These are phyloP conservation scores for Drosophila athabasca DNA, from an alignment of 1,140 invertebrate species.

Conservation along the genomic window DNA sequence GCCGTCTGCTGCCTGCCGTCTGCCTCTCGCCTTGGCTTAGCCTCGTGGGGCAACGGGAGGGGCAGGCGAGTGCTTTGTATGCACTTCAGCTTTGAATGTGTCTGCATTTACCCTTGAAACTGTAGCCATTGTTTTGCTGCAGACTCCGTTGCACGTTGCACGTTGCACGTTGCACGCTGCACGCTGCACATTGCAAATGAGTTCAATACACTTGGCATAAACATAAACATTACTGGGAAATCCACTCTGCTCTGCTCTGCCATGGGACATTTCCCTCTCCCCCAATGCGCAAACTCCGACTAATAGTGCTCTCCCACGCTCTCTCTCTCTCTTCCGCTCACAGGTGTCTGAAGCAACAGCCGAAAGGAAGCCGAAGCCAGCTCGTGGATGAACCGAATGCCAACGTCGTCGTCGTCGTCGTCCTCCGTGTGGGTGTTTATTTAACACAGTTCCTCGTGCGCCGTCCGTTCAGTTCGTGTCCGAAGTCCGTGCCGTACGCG, in stretches of 20 bases:
- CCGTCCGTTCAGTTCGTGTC: conserved; percentile 68
- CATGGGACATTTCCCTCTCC: conserved; percentile 48
- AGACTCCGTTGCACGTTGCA: conserved; percentile 58
- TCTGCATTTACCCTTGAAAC: conserved; percentile 82
- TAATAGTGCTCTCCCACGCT: conserved; percentile 20
- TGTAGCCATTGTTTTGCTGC: conserved; percentile 46
- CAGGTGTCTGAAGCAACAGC: conserved; percentile 33
- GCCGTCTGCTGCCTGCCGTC: conserved; percentile 18
- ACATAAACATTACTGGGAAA: conserved; percentile 80
- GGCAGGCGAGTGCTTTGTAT: conserved; percentile 26
- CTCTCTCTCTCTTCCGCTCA: conserved; percentile 35
- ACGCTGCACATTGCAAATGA: conserved; percentile 68
- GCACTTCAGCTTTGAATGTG: conserved; percentile 76
- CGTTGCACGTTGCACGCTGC: conserved; percentile 51
- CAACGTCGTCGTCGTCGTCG: background rate
- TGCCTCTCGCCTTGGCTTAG: conserved; percentile 44
- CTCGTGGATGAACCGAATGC: conserved; percentile 10
- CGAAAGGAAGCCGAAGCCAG: background rate
- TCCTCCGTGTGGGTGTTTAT: conserved; percentile 63
- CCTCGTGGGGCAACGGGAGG: conserved; percentile 5
- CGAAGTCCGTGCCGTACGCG: conserved; percentile 26
- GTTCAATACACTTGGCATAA: conserved; percentile 80
- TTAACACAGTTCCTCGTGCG: conserved; percentile 76
- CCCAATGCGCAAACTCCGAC: conserved; percentile 35
- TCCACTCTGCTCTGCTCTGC: conserved; percentile 41